A percentile compares a stretch with the other conserved stretches of the same genome.
Evolutionary conservation across 37 sponge, comb jelly and placozoan species (phyloP).

Genomic region (Halisarca cf. caerulea): DNA sequence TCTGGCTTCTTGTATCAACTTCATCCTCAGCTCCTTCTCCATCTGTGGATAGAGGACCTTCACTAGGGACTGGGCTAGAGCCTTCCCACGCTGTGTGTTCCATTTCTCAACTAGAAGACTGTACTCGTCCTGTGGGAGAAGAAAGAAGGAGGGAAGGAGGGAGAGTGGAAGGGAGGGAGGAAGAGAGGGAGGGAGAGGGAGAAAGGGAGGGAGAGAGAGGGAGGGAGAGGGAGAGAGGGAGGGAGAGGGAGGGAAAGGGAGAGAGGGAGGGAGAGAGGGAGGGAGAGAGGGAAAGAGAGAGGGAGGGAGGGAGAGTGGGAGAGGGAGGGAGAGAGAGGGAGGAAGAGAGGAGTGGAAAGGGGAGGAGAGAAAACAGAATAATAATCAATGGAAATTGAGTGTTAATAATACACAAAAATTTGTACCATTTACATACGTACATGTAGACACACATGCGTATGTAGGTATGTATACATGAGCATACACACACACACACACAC

Average conservation of each 20-base stretch:
- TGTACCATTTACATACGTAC: no score
- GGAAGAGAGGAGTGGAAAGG: no score
- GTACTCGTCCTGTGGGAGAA: slow-evolving; percentile 76
- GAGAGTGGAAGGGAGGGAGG: not conserved
- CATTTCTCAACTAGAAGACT: slow-evolving; percentile 90
- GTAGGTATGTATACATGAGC: no score
- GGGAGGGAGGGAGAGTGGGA: no score
- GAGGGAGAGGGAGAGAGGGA: not conserved
- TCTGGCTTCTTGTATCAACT: slow-evolving; percentile 82
- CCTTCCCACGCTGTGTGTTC: slow-evolving; percentile 91
- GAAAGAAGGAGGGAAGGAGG: not conserved
- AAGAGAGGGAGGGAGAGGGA: not conserved
- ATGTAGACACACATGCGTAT: no score
- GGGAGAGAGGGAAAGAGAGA: not conserved
- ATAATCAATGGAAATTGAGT: no score
- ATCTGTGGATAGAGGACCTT: slow-evolving; percentile 88
- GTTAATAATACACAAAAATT: no score
- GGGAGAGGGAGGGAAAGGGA: no score
- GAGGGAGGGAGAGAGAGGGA: not conserved
- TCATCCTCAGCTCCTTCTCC: slow-evolving; percentile 79
- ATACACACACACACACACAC: no score
- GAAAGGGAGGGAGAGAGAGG: not conserved
- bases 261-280: not conserved
- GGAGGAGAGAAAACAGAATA: no score
- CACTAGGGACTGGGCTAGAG: slow-evolving; percentile 79